phyloP scores from a whole-genome alignment of 2,113 vertebrate genomes.

The Mustela lutreola region DNA sequence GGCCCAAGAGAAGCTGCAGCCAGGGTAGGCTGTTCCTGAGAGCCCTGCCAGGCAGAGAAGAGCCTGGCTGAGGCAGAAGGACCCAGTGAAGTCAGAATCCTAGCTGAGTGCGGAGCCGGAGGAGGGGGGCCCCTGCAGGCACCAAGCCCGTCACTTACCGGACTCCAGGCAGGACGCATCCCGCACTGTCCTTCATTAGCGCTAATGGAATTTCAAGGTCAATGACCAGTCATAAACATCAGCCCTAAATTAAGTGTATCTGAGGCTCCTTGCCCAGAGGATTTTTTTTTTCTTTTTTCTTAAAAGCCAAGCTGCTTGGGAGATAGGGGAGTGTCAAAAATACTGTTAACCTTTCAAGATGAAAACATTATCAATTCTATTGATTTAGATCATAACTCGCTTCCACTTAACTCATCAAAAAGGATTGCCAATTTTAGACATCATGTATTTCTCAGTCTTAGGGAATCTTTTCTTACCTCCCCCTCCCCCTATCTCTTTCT shows the following conservation, averaged over 20 bases:
- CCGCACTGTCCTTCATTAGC: slow-evolving; percentile 86
- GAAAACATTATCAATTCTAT: slow-evolving; percentile 81
- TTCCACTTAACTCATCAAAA: slow-evolving; percentile 78
- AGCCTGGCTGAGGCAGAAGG: neutral
- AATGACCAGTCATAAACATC: slow-evolving; percentile 86
- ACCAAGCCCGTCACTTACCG: slow-evolving; percentile 82
- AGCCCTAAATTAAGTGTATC: slow-evolving; percentile 87
- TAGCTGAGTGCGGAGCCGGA: neutral
- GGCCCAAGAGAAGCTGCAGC: neutral
- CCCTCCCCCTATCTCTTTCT: slow-evolving; percentile 19
- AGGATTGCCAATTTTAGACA: slow-evolving; percentile 72
- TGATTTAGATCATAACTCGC: slow-evolving; percentile 83
- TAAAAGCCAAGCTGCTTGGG: slow-evolving; percentile 82
- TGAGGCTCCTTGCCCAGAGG: slow-evolving; percentile 81
- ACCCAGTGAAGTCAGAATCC: neutral
- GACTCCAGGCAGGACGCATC: slow-evolving; percentile 55
- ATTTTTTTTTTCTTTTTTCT: slow-evolving; percentile 69
- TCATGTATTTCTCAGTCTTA: slow-evolving; percentile 66
- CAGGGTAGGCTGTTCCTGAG: neutral
- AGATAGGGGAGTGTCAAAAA: slow-evolving; percentile 82
- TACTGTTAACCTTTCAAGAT: slow-evolving; percentile 85
- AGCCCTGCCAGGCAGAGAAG: neutral
- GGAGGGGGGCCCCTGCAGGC: slow-evolving; percentile 54
- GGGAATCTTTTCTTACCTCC: slow-evolving; percentile 17
- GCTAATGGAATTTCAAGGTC: slow-evolving; percentile 90